These are phyloP conservation scores for Anolis sagrei DNA, from an alignment of 2,113 vertebrate genomes.

Conservation along the genomic window DNA sequence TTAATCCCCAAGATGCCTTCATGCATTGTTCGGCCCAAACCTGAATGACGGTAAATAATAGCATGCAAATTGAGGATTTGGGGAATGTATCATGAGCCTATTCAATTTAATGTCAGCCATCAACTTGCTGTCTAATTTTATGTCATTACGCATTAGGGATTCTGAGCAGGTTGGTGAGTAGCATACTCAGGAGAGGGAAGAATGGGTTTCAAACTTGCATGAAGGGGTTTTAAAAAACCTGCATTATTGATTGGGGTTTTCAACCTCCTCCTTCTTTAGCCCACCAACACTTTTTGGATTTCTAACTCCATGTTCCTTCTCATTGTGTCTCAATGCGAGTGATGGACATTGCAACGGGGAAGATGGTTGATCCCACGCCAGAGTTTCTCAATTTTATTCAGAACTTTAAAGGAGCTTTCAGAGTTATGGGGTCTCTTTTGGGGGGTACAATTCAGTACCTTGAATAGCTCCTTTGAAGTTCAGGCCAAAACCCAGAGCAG, in stretches of 20 bases:
- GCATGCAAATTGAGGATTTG: constrained; percentile 62
- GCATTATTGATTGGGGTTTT: neutral
- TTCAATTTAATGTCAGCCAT: constrained; percentile 64
- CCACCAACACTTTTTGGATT: no score
- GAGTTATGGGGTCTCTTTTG: no score
- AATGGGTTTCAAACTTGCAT: neutral
- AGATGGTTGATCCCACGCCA: no score
- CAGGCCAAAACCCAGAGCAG: no score
- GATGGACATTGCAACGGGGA: no score
- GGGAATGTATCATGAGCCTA: constrained; percentile 57
- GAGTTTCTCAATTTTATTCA: no score
- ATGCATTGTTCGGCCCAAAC: constrained; percentile 58
- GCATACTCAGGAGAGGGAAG: neutral
- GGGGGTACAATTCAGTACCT: no score
- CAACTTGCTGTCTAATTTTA: constrained; percentile 58
- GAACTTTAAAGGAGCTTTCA: no score
- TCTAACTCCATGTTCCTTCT: no score
- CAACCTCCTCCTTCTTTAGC: no score
- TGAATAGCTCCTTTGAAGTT: no score
- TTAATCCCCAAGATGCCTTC: constrained; percentile 52
- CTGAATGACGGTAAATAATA: constrained; percentile 42
- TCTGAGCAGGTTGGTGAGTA: neutral
- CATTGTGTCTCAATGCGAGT: no score
- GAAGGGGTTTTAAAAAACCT: neutral
- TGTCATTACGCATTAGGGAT: constrained; percentile 61